Evolutionary conservation across 2,888 invertebrate species (phyloP).

Genomic region (Epiperipatus broadwayi): DNA sequence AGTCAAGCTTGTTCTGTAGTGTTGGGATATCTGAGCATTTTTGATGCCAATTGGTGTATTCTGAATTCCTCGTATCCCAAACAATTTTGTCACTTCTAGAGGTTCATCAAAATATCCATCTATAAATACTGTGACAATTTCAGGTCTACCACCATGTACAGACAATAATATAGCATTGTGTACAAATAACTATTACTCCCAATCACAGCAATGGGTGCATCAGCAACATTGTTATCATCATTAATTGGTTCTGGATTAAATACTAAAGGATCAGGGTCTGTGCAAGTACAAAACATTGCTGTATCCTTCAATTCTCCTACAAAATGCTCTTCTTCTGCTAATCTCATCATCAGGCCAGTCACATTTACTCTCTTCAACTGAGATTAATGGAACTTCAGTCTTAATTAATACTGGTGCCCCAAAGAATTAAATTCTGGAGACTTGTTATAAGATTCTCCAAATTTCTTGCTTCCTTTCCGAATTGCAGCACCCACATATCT

Average conservation of each 20-base stretch:
- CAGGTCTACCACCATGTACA: conserved; percentile 34
- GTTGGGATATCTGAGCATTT: conserved; percentile 38
- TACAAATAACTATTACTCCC: conserved; percentile 40
- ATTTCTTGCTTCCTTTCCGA: conserved; percentile 28
- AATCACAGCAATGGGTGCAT: conserved; percentile 38
- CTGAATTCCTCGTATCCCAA: conserved; percentile 32
- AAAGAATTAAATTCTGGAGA: conserved; percentile 36
- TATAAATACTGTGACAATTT: conserved; percentile 38
- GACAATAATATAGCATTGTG: conserved; percentile 36
- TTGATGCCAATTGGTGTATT: conserved; percentile 36
- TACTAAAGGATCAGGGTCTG: conserved; percentile 34
- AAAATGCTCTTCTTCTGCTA: conserved; percentile 34
- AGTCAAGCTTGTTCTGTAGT: conserved; percentile 39
- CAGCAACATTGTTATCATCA: conserved; percentile 31
- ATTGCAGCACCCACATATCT: too few relatives aligned
- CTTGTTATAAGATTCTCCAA: conserved; percentile 35
- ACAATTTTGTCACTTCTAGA: conserved; percentile 35
- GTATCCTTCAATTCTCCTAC: conserved; percentile 39
- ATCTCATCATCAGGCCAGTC: conserved; percentile 34
- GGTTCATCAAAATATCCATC: conserved; percentile 41
- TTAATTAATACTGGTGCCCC: conserved; percentile 34
- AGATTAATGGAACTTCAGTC: conserved; percentile 33
- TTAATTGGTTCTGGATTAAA: conserved; percentile 29
- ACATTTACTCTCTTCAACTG: conserved; percentile 32
- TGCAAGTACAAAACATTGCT: conserved; percentile 39